A percentile compares a stretch with the other conserved stretches of the same genome.
phyloP scores from a whole-genome alignment of 2,113 vertebrate genomes.

The Tauraco erythrolophus region DNA sequence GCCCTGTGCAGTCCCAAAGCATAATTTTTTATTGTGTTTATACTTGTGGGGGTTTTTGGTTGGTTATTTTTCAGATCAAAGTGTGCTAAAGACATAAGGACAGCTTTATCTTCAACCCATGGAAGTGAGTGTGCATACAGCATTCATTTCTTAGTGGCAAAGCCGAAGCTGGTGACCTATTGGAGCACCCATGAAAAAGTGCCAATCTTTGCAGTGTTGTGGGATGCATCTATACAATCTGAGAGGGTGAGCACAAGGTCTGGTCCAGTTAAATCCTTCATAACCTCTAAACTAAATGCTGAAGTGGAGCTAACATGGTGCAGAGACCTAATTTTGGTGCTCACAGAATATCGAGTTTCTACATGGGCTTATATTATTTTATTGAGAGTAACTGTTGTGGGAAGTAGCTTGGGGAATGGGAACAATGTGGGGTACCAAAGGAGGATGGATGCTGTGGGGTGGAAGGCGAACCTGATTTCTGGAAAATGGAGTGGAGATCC shows the following conservation, averaged over 20 bases:
- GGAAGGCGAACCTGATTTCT: neutral
- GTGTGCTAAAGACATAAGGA: neutral
- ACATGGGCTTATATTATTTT: neutral
- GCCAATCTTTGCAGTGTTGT: neutral
- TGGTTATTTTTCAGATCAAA: neutral
- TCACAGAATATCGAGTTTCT: neutral
- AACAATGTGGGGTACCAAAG: neutral
- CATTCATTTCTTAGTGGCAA: neutral
- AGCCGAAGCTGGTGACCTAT: neutral
- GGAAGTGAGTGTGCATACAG: neutral
- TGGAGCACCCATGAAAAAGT: neutral
- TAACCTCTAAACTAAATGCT: neutral
- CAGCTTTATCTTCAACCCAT: neutral
- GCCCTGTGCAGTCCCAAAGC: neutral
- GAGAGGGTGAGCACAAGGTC: neutral
- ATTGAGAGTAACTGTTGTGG: neutral
- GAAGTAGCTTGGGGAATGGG: neutral
- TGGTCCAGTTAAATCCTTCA: neutral
- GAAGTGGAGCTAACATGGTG: neutral
- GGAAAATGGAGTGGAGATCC: neutral
- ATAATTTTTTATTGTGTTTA: neutral
- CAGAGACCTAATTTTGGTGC: neutral
- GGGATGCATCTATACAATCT: neutral
- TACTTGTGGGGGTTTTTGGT: neutral
- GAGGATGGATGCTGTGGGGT: neutral